Conservation (phyloP, 2,113 vertebrate genomes). For the Tragulus kanchil region DNA sequence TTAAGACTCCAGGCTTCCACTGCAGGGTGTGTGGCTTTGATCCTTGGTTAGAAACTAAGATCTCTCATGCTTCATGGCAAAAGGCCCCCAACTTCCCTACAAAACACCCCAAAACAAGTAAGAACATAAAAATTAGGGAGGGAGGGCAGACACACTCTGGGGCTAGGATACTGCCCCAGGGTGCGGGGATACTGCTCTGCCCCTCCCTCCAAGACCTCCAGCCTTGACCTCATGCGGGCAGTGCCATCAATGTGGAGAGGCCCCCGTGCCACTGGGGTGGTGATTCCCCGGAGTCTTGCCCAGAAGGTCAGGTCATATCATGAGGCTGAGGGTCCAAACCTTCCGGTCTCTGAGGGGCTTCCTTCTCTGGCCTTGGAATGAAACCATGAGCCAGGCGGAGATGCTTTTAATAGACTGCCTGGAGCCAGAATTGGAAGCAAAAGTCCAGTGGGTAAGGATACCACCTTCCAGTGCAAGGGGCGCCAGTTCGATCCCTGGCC, state of each 20-base stretch:
- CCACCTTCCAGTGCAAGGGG: no score
- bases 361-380: background rate
- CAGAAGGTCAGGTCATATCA: background rate
- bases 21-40: background rate
- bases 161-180: no score
- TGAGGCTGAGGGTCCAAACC: background rate
- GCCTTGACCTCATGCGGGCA: background rate
- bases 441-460: background rate
- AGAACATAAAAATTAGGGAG: background rate
- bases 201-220: background rate
- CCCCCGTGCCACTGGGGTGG: background rate
- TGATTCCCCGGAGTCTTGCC: background rate
- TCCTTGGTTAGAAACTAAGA: background rate
- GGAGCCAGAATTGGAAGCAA: background rate
- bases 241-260: background rate
- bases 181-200: background rate
- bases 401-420: background rate
- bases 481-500: no score
- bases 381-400: background rate
- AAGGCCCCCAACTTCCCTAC: background rate
- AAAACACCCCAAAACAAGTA: background rate
- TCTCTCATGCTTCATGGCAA: background rate
- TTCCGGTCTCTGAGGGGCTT: background rate
- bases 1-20: background rate
- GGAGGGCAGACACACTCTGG: background rate